Evolutionary conservation across 2,113 vertebrate species (phyloP).

Genomic region (Pitta sordida): DNA sequence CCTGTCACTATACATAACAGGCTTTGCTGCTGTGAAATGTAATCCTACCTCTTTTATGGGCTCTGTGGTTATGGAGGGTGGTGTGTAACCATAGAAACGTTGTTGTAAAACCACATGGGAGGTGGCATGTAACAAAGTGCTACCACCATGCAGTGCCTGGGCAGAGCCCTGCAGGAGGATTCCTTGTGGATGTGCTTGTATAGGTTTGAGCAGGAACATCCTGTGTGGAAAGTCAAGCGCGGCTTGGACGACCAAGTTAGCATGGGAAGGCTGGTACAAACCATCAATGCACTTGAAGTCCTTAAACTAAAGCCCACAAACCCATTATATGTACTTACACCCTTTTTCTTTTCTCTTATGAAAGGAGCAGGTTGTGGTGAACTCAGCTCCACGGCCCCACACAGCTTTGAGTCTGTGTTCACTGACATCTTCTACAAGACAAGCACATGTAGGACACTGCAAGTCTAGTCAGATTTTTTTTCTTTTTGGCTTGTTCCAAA

Average conservation of each 20-base stretch:
- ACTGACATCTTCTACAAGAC: accelerated
- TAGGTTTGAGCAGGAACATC: background rate
- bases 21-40: conserved; percentile 2
- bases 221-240: background rate
- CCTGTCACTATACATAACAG: background rate
- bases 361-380: background rate
- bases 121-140: conserved; percentile 28
- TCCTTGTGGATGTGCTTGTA: background rate
- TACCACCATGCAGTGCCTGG: background rate
- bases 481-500: background rate
- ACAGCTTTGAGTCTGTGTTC: background rate
- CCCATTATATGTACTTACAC: background rate
- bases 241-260: background rate
- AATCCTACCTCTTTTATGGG: conserved; percentile 33
- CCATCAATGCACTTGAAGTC: background rate
- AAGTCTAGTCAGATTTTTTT: background rate
- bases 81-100: conserved; percentile 64
- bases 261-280: background rate
- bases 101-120: conserved; percentile 43
- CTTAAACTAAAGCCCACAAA: background rate
- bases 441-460: accelerated
- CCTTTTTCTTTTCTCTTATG: background rate
- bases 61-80: conserved; percentile 23
- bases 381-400: background rate
- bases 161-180: background rate